phyloP scores from a whole-genome alignment of 2,113 vertebrate species.

The Ovis aries region DNA sequence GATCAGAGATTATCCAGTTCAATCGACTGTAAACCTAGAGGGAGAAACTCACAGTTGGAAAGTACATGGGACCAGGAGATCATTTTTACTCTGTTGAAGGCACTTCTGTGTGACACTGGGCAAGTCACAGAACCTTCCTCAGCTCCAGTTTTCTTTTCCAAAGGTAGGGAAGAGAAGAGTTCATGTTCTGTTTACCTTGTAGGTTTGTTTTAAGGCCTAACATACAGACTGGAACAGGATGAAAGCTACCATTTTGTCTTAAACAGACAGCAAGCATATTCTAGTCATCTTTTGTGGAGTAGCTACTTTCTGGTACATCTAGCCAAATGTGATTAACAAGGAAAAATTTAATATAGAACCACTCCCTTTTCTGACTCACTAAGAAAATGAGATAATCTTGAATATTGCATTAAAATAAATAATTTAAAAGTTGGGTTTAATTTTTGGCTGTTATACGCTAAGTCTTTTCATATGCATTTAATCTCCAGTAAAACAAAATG shows the following conservation, averaged over 20 bases:
- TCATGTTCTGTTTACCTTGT: background rate
- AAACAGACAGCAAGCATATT: background rate
- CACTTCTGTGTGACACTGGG: background rate
- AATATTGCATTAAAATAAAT: conserved; percentile 56
- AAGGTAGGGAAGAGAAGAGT: background rate
- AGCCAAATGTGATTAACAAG: conserved; percentile 58
- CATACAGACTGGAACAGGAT: background rate
- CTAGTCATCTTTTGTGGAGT: background rate
- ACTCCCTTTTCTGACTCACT: conserved; percentile 68
- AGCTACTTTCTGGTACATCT: conserved; percentile 31
- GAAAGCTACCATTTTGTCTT: background rate
- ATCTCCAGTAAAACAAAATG: conserved; percentile 25
- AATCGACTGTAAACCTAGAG: background rate
- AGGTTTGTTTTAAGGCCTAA: conserved; percentile 5
- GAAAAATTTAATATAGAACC: conserved; percentile 53
- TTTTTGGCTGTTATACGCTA: conserved; percentile 45
- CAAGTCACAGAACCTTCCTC: background rate
- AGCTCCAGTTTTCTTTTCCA: background rate
- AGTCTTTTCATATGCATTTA: conserved; percentile 41
- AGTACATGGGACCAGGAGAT: background rate
- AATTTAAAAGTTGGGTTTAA: conserved; percentile 43
- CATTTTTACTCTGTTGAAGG: background rate
- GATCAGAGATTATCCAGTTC: background rate
- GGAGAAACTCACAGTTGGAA: background rate
- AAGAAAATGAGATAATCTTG: conserved; percentile 67